Base-by-base conservation (phyloP, 2,113 vertebrate species). In the Zootoca vivipara region DNA sequence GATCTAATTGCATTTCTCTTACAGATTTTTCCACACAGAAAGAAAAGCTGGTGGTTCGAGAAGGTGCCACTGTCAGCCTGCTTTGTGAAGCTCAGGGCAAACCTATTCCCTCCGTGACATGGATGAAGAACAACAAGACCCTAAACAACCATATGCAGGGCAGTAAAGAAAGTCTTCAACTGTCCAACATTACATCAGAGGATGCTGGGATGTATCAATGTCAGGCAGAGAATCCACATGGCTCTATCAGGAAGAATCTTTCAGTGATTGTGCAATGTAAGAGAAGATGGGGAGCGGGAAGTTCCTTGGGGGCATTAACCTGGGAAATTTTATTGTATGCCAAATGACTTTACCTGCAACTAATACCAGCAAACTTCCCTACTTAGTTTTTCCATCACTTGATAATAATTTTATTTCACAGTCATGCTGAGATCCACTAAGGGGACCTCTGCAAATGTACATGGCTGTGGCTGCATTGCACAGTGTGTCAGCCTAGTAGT, bases 241-340 rank as follows among this genome's bases (percentile, higher is more conserved):
- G 95, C 28, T 87, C 80, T 2, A 33, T 9, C 78, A 35, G 38
- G 15, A 20, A 4, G 7, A 38, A 5, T 9, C 40, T 96, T 81
- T 8, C 64, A 2, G 72, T 96, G n/a, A 86, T 64, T 2, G 94
- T 96, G 82, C 91, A 79, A n/a, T 91, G 94, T 96, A 84, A 94
- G 95, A 40, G 7, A 26, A 40, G 7, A 26, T 38, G 3, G 10
- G 24, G 73, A 5, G 2, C 3, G 5, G 35, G 8, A 12, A n/a
- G 18, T 5, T 5, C 16, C 0, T 20, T 30, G 33, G 16, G 64
- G 20, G 24, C 13, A 24, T 35, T 58, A 12, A 72, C 5, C 74
- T 15, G 2, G 18, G 10, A 1, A 28, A 5, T 16, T 64, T 15
- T 2, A 1, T 85, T 26, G 3, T 85, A 40, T 30, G 35, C n/a